phyloP scores from a whole-genome alignment of 2,888 invertebrate genomes.

The Incurvaria masculella region DNA sequence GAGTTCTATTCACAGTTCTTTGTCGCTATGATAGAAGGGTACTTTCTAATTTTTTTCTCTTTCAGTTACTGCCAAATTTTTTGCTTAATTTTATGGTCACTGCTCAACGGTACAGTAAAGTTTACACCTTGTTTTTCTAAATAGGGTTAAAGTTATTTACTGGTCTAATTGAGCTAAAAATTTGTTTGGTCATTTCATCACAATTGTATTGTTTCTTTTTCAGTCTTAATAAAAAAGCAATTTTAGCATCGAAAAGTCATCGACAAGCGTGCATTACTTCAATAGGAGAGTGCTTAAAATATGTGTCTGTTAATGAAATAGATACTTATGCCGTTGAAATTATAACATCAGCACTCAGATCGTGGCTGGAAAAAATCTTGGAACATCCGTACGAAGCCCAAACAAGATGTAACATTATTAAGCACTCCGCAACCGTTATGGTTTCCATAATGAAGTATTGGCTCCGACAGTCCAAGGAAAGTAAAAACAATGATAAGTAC shows the following conservation, averaged over 20 bases:
- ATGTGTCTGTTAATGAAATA: conserved; percentile 30
- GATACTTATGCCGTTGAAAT: conserved; percentile 21
- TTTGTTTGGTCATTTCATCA: no score
- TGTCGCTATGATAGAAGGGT: conserved; percentile 65
- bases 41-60: conserved; percentile 19
- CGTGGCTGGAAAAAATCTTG: conserved; percentile 27
- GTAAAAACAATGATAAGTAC: conserved; percentile 21
- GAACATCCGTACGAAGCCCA: conserved; percentile 13
- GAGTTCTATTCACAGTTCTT: conserved; percentile 67
- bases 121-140: no score
- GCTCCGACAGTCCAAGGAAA: conserved; percentile 28
- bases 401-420: conserved; percentile 22
- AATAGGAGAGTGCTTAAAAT: conserved; percentile 73
- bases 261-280: conserved; percentile 63
- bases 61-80: conserved; percentile 1
- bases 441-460: conserved; percentile 30
- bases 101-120: not conserved
- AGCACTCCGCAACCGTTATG: conserved; percentile 26
- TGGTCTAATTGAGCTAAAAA: no score
- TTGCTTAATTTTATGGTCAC: conserved; percentile 3
- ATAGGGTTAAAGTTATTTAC: no score
- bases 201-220: conserved; percentile 16
- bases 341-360: conserved; percentile 25
- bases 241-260: conserved; percentile 64
- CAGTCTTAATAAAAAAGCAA: conserved; percentile 60